Percentiles rank a stretch among this genome's conserved stretches.
Conservation (phyloP, 1,140 invertebrate species). For the Bombus terrestris region DNA sequence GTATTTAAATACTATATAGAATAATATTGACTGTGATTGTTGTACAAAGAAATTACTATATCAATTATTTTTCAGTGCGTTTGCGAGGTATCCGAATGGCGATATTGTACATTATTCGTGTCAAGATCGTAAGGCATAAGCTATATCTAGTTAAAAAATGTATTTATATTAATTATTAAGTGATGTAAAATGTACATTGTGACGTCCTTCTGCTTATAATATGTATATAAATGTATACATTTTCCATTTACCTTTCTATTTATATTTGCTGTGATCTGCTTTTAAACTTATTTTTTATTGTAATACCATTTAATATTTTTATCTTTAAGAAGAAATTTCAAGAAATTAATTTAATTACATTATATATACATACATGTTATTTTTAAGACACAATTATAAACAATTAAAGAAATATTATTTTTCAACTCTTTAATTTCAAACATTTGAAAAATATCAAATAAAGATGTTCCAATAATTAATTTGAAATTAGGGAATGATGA, state of each 20-base stretch:
- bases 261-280: constrained; percentile 1
- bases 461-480: background rate
- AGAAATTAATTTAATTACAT: background rate
- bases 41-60: background rate
- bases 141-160: constrained; percentile 13
- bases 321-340: background rate
- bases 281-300: background rate
- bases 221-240: constrained; percentile 39
- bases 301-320: background rate
- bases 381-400: background rate
- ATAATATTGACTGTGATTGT: constrained; percentile 6
- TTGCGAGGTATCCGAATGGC: constrained; percentile 95
- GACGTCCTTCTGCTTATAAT: constrained; percentile 1
- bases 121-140: constrained; percentile 81
- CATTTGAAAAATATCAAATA: background rate
- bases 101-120: constrained; percentile 97
- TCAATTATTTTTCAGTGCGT: constrained; percentile 87
- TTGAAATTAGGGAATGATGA: background rate
- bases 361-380: background rate
- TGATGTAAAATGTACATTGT: constrained; percentile 21
- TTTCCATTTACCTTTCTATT: constrained; percentile 14
- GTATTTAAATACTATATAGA: constrained; percentile 45
- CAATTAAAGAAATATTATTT: background rate
- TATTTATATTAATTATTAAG: constrained; percentile 28
- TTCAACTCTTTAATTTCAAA: background rate